Evolutionary conservation across 2,888 invertebrate species (phyloP), one percentile per base, ranked within the genome.

Genomic region (Cephus runcator): DNA sequence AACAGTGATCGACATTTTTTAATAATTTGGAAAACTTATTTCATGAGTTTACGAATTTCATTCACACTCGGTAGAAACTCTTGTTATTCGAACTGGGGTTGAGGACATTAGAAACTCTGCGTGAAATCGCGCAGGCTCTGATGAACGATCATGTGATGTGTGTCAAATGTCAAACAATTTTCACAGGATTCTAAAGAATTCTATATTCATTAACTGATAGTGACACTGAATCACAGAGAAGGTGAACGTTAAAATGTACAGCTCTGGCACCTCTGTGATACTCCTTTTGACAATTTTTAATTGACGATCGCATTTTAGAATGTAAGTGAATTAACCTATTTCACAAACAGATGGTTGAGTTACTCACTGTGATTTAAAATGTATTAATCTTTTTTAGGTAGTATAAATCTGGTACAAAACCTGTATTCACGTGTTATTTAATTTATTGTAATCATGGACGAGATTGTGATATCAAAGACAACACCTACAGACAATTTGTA

Each of bases 401-500:
- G 56, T 56, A 23, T 56, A 56, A 56, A 23, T 56, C 23, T 9
- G 9, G 1, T 56, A 9, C 23, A 56, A 56, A 23, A 2, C 56
- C 9, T 23, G 23, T 56, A 56, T 56, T 2, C 23, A 56, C 23
- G 56, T 56, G 56, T 56, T 23, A 56, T 15, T 23, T 6, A 56
- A 23, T 56, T 23, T 56, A 56, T 56, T 56, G 56, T 9, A 23
- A 56, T 1, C 23, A 74, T 74, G 74, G 35, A 12, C 12, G 34
- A 23, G 30, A 9, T 12, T 30, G 34, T 34, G 74, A 1, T 35
- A 34, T 35, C 23, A 33, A 77, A 78, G 35, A 89, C 88, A 73
- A 89, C 91, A 68, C 92, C 93, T 15, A 94, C 96, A 87, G 96
- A 97, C 87, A 96, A 97, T 88, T 94, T 98, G 56, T 97, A 97